These are phyloP conservation scores for Eurypyga helias DNA, from an alignment of 2,113 vertebrate genomes.

Conservation along the genomic window DNA sequence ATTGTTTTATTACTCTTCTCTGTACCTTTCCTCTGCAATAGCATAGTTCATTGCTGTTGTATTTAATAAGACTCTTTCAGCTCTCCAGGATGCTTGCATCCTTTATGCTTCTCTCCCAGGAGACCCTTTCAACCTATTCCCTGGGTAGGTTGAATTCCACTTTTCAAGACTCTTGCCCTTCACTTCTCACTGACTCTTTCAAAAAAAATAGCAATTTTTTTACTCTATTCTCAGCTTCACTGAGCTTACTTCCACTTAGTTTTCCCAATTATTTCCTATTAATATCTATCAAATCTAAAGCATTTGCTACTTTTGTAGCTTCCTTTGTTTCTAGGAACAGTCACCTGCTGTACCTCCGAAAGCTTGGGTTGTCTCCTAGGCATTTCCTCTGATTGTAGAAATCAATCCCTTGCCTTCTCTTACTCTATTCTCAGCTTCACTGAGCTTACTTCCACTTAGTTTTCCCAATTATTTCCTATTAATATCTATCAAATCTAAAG, in stretches of 20 bases:
- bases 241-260: neutral
- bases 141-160: neutral
- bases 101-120: neutral
- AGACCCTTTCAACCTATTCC: constrained; percentile 7
- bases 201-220: neutral
- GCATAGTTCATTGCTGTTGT: neutral
- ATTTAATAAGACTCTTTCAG: neutral
- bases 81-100: neutral
- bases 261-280: neutral
- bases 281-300: neutral
- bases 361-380: neutral
- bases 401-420: neutral
- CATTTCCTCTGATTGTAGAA: neutral
- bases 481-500: neutral
- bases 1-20: constrained; percentile 7
- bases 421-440: neutral
- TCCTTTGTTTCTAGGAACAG: neutral
- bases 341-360: neutral
- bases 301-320: neutral
- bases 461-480: neutral
- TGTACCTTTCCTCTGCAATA: neutral
- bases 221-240: neutral
- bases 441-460: neutral
- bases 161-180: neutral
- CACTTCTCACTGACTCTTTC: neutral